Evolutionary conservation across 2,113 vertebrate genomes (phyloP), one percentile per base, ranked within the genome.

Genomic region (Galbula dea): DNA sequence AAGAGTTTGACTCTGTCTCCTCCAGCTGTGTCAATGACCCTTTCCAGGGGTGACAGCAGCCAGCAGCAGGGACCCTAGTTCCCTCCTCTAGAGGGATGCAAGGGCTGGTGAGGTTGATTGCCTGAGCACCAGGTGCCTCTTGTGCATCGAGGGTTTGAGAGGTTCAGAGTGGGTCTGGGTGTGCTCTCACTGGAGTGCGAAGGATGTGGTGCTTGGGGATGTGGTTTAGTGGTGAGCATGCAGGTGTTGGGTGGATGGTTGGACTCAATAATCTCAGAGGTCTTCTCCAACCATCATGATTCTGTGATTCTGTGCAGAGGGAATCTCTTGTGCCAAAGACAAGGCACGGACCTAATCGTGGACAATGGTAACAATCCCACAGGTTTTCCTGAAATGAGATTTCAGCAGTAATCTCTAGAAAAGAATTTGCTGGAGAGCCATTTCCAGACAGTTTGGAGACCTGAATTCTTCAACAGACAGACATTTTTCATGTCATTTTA

Each of bases 91-190:
- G 48, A 52, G 13, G 4, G 2, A 4, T 36, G 52, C 16, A 43
- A 51, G 7, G 14, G 12, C 30, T 61, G 23, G 7, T 59, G 23
- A 58, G 10, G 10, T 39, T 0, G 0, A 14, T n/a, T 18, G 14
- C 10, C 27, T n/a, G 45, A 85, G 39, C 3, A 1, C 29, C 22
- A 80, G 30, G 3, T 69, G 10, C 7, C 10, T 22, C 36, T 16
- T 2, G 1, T 21, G 11, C 22, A 32, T 10, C 1, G 1, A 13
- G 22, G 10, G 1, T 7, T 65, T 90, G 0, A 1, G 32, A 84
- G 32, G 26, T 62, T 52, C 45, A 30, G 12, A 49, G 22, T 15
- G 7, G 41, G 15, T 21, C n/a, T 87, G 27, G 1, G 6, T 48
- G 7, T 22, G 11, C 4, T 68, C 15, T 52, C 2, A 0, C 12